phyloP scores from a whole-genome alignment of 1,140 invertebrate species.

The Bicyclus anynana region DNA sequence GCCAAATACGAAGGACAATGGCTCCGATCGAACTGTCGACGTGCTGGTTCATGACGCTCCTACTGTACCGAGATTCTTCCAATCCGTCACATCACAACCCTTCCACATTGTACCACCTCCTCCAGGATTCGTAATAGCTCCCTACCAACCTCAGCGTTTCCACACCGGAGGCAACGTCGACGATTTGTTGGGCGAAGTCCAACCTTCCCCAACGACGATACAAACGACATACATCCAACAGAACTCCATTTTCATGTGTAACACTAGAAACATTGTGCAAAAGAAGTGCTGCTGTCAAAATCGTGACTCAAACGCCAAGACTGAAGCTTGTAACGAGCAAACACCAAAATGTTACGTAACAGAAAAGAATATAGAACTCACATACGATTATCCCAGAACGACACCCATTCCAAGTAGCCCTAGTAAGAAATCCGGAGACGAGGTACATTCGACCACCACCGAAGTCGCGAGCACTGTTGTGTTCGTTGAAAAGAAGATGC shows the following conservation, averaged over 20 bases:
- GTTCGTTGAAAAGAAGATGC: conserved; percentile 71
- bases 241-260: conserved; percentile 74
- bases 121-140: conserved; percentile 60
- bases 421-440: conserved; percentile 50
- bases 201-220: conserved; percentile 50
- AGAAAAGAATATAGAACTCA: conserved; percentile 74
- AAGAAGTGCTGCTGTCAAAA: conserved; percentile 65
- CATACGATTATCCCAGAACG: conserved; percentile 71
- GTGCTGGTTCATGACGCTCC: conserved; percentile 63
- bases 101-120: conserved; percentile 60
- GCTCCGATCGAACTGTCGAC: conserved; percentile 54
- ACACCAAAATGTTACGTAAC: conserved; percentile 64
- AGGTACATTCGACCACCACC: conserved; percentile 64
- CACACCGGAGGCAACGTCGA: conserved; percentile 71
- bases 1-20: conserved; percentile 36
- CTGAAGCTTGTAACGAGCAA: conserved; percentile 35
- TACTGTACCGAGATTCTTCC: conserved; percentile 60
- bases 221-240: conserved; percentile 65
- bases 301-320: conserved; percentile 38
- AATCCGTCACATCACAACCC: conserved; percentile 55
- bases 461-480: conserved; percentile 75
- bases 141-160: conserved; percentile 58
- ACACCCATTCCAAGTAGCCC: conserved; percentile 52
- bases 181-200: conserved; percentile 67
- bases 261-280: conserved; percentile 65